A percentile compares a stretch with the other conserved stretches of the same genome.
These are phyloP conservation scores for Belgica antarctica DNA, from an alignment of 2,888 invertebrate species.

Conservation along the genomic window DNA sequence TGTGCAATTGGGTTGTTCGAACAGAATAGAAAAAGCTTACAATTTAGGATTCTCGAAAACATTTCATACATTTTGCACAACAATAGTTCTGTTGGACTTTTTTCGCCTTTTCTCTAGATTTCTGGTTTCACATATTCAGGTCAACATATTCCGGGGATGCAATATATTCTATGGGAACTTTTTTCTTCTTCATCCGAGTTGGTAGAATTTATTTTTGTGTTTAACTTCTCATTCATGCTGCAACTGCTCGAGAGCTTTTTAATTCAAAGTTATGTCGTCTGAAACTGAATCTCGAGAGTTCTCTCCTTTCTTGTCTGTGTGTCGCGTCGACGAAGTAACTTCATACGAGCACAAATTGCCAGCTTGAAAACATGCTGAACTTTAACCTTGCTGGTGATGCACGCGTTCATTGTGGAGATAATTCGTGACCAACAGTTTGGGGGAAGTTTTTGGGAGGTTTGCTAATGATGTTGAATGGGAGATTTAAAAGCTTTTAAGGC, in stretches of 20 bases:
- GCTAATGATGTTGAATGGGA: too few species aligned
- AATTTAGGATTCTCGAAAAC: slow-evolving; percentile 5
- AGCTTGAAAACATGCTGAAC: too few species aligned
- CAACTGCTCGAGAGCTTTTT: neutral
- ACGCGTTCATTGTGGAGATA: too few species aligned
- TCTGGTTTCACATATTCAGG: neutral
- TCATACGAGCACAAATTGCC: too few species aligned
- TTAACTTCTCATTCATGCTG: slow-evolving; percentile 1
- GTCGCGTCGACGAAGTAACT: too few species aligned
- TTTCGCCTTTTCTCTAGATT: too few species aligned
- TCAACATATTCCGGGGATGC: slow-evolving; percentile 20
- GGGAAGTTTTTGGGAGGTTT: too few species aligned
- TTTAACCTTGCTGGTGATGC: too few species aligned
- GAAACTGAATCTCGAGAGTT: too few species aligned
- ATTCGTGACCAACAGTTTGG: too few species aligned
- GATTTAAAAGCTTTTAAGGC: too few species aligned
- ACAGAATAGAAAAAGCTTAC: neutral
- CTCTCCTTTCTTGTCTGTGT: too few species aligned
- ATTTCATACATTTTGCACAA: slow-evolving; percentile 14
- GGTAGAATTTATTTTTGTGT: neutral
- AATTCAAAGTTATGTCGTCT: neutral
- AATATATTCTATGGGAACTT: neutral
- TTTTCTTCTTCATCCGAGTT: neutral
- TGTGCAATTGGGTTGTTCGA: neutral
- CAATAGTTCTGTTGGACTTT: slow-evolving; percentile 5